phyloP scores from a whole-genome alignment of 2,888 invertebrate species.

The Incurvaria masculella region DNA sequence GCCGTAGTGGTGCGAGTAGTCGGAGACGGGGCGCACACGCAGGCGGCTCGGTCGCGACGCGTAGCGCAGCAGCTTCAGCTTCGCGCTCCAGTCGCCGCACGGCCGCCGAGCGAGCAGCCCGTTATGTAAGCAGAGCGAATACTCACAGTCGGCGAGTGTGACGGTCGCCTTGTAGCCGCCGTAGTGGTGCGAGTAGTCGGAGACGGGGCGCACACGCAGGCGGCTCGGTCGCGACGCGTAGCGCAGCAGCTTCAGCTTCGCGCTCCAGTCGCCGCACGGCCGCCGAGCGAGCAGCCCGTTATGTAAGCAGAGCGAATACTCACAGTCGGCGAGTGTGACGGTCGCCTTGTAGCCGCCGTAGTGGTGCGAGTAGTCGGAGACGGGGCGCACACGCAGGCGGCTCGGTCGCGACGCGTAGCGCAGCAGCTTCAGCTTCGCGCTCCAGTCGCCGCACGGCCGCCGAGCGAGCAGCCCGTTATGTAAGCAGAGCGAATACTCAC shows the following conservation, averaged over 20 bases:
- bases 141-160: conserved; percentile 62
- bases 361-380: conserved; percentile 66
- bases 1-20: conserved; percentile 64
- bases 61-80: conserved; percentile 65
- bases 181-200: conserved; percentile 66
- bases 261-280: conserved; percentile 79
- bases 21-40: conserved; percentile 59
- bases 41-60: conserved; percentile 52
- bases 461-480: conserved; percentile 28
- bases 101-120: conserved; percentile 40
- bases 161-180: conserved; percentile 63
- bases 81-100: conserved; percentile 80
- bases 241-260: conserved; percentile 67
- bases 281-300: conserved; percentile 34
- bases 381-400: conserved; percentile 55
- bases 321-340: conserved; percentile 63
- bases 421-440: conserved; percentile 69
- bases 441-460: conserved; percentile 77
- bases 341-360: conserved; percentile 63
- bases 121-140: too few relatives aligned
- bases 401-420: conserved; percentile 52
- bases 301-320: too few relatives aligned
- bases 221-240: conserved; percentile 51
- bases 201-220: conserved; percentile 57
- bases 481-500: too few relatives aligned